Evolutionary conservation across 2,797 vertebrate species (phyloP).

Genomic region (Pseudomugil tenellus): DNA sequence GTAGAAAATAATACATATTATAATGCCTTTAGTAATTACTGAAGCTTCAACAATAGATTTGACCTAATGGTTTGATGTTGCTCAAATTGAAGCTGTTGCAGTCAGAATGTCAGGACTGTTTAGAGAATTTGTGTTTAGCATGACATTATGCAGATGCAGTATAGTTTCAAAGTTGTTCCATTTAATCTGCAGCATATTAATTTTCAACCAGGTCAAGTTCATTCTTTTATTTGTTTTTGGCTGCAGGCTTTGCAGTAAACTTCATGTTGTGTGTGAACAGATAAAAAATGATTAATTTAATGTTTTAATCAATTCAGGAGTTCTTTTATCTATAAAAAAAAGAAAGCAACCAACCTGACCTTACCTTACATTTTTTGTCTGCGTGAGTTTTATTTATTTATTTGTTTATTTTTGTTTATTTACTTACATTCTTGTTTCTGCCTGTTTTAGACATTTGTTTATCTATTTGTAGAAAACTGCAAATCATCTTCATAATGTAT

Average conservation of each 20-base stretch:
- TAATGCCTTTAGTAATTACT: slow-evolving; percentile 19
- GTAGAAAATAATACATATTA: neutral
- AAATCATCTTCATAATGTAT: slow-evolving; percentile 28
- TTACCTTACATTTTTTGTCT: slow-evolving; percentile 21
- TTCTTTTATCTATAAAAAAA: slow-evolving; percentile 9
- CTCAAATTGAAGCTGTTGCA: slow-evolving; percentile 5
- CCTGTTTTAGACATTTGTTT: slow-evolving; percentile 26
- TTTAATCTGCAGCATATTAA: neutral
- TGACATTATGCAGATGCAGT: slow-evolving; percentile 2
- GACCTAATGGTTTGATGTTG: slow-evolving; percentile 18
- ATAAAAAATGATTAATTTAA: neutral
- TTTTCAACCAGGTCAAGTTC: neutral
- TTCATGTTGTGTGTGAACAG: neutral
- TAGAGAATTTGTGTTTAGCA: slow-evolving; percentile 17
- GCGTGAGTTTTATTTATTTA: neutral
- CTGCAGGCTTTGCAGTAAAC: neutral
- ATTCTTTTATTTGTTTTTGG: no score
- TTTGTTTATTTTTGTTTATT: no score
- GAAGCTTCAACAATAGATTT: slow-evolving; percentile 13
- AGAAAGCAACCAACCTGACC: slow-evolving; percentile 6
- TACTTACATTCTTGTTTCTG: slow-evolving; percentile 18
- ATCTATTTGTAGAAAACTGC: slow-evolving; percentile 34
- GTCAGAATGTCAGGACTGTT: slow-evolving; percentile 23
- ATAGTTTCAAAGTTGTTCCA: neutral
- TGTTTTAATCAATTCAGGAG: neutral